Evolutionary conservation across 1,140 invertebrate species (phyloP), one percentile per base, ranked within the genome.

Genomic region (Tetraneura akinire): DNA sequence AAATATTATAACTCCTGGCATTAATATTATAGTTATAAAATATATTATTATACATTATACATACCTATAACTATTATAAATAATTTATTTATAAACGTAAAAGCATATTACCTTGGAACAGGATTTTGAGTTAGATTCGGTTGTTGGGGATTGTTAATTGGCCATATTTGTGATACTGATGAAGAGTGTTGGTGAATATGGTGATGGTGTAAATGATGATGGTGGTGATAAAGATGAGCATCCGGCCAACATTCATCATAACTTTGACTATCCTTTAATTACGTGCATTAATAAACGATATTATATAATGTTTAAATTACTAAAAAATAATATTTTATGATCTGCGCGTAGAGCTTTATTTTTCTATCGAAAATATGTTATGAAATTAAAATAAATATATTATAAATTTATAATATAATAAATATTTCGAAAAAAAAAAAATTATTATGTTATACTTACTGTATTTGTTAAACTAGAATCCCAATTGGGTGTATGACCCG

Each of bases 241-340:
- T 78, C 74, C 10, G 74, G 74, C 74, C 74, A 78, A 62, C 74
- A 78, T 57, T 78, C 74, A n/a, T 78, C 74, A 8, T 78, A 78
- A 29, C 74, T 78, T 60, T 78, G 74, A 57, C 74, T 78, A 29
- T 78, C 74, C 74, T 78, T 6, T 62, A 32, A 74, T n/a, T n/a
- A 45, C 21, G 14, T 47, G 5, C 32, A 8, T 37, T 37, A 37
- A 8, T 37, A 4, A 37, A 37, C 8, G 32, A 37, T 37, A 37
- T 37, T 42, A 26, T 29, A 16, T 14, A 57, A 26, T 60, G 16
- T 23, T 60, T 14, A 23, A 11, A 53, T 13, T 0, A 60, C 26
- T 23, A 14, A 37, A 3, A 37, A 37, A n/a, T n/a, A n/a, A n/a
- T n/a, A n/a, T n/a, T n/a, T 37, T 37, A 37, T 37, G 8, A 37